Conservation (phyloP, 2,888 invertebrate genomes). For the Eupithecia pulchellata region DNA sequence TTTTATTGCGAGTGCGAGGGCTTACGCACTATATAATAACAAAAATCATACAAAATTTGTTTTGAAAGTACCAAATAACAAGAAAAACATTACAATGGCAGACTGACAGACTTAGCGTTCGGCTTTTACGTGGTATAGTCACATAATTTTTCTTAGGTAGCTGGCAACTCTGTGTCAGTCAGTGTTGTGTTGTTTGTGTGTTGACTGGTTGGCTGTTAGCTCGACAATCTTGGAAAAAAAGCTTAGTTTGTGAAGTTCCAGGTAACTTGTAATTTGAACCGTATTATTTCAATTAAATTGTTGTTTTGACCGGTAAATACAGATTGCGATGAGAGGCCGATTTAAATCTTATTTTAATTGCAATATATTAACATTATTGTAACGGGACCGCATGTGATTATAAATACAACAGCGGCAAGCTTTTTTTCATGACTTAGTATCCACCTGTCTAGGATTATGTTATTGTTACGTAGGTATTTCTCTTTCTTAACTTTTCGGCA, state of each 20-base stretch:
- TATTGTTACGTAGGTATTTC: background rate
- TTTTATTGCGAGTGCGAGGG: no score
- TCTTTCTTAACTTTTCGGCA: background rate
- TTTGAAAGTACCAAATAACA: no score
- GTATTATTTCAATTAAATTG: background rate
- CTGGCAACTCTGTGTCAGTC: no score
- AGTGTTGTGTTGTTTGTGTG: no score
- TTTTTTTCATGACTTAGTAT: background rate
- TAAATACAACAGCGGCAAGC: slow-evolving; percentile 1
- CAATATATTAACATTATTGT: background rate
- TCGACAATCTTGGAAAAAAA: slow-evolving; percentile 1
- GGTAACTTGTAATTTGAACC: background rate
- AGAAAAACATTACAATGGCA: no score
- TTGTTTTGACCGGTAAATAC: slow-evolving; percentile 1
- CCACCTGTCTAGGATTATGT: background rate
- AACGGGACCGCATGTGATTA: slow-evolving; percentile 13
- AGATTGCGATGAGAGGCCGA: background rate
- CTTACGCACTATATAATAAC: no score
- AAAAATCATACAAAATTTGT: no score
- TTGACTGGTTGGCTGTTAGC: background rate
- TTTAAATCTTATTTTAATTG: background rate
- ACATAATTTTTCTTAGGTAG: no score
- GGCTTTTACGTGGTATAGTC: no score
- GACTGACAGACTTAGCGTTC: no score
- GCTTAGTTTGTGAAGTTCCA: background rate